Evolutionary conservation across 2,888 invertebrate genomes (phyloP).

Genomic region (Choristoneura rosaceana): DNA sequence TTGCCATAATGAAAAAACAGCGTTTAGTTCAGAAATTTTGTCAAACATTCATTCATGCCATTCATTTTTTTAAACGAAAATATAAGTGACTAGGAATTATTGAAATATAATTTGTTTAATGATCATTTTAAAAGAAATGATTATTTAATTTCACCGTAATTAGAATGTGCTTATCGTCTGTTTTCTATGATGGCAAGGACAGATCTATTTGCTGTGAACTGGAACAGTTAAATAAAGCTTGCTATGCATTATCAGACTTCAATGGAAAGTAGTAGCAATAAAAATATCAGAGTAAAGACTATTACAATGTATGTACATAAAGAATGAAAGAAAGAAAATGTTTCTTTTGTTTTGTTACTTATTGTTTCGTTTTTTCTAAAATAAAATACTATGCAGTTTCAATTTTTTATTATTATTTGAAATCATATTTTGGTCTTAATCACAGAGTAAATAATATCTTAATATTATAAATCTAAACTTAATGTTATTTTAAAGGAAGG

Average conservation of each 20-base stretch:
- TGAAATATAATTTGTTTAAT: not conserved
- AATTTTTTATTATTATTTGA: too few relatives aligned
- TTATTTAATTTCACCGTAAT: not conserved
- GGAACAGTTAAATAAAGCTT: constrained; percentile 32
- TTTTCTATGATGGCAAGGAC: constrained; percentile 26
- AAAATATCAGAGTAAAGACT: not conserved
- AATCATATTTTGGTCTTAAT: too few relatives aligned
- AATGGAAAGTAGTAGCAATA: constrained; percentile 13
- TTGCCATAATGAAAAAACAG: constrained; percentile 49
- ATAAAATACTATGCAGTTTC: too few relatives aligned
- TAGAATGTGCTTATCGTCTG: not conserved
- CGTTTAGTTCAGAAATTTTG: constrained; percentile 5
- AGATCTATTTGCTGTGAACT: constrained; percentile 8
- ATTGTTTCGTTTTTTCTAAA: too few relatives aligned
- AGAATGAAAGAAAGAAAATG: too few relatives aligned
- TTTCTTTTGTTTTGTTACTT: too few relatives aligned
- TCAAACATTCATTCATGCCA: not conserved
- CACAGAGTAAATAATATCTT: too few relatives aligned
- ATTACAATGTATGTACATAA: too few relatives aligned
- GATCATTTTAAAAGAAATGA: not conserved
- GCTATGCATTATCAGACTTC: constrained; percentile 5
- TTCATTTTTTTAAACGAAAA: not conserved
- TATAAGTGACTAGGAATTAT: not conserved
- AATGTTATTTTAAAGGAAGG: too few relatives aligned
- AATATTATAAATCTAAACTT: too few relatives aligned